Evolutionary conservation across 2,888 invertebrate genomes (phyloP).

Genomic region (Chaetoderma sp.): DNA sequence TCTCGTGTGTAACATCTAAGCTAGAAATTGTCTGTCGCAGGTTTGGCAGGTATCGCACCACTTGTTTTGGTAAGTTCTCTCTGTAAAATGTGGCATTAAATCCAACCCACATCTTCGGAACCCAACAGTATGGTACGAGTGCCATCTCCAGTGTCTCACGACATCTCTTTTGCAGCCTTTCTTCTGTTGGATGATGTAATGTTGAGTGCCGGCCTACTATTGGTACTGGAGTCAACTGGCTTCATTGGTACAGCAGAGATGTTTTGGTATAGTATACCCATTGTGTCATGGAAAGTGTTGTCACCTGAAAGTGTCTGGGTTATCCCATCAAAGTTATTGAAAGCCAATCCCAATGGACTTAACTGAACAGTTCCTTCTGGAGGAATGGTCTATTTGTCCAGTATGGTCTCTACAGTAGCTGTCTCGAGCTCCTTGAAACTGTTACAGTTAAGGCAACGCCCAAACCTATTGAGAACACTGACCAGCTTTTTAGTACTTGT

Average conservation of each 20-base stretch:
- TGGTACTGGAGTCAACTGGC: background rate
- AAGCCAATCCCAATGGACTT: conserved; percentile 12
- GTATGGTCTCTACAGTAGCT: conserved; percentile 1
- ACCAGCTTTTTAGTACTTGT: conserved; percentile 25
- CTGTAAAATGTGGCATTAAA: conserved; percentile 24
- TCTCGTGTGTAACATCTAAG: conserved; percentile 31
- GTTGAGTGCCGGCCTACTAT: background rate
- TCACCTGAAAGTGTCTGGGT: conserved; percentile 20
- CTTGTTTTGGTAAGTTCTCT: conserved; percentile 29
- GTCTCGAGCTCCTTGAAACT: conserved; percentile 19
- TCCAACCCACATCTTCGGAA: conserved; percentile 34
- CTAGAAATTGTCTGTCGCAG: conserved; percentile 23
- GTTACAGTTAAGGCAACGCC: conserved; percentile 16
- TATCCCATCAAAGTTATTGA: conserved; percentile 25
- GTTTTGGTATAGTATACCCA: conserved; percentile 29
- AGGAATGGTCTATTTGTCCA: background rate
- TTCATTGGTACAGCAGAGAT: background rate
- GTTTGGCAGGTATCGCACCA: conserved; percentile 34
- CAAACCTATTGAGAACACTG: conserved; percentile 21
- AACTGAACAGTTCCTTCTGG: conserved; percentile 12
- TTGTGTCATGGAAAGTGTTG: conserved; percentile 28
- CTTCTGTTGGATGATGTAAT: background rate
- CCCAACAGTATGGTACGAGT: conserved; percentile 18
- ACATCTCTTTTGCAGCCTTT: background rate
- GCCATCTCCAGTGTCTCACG: background rate